A percentile compares a stretch with the other conserved stretches of the same genome.
phyloP scores from a whole-genome alignment of 2,888 invertebrate species.

The Abrostola tripartita region DNA sequence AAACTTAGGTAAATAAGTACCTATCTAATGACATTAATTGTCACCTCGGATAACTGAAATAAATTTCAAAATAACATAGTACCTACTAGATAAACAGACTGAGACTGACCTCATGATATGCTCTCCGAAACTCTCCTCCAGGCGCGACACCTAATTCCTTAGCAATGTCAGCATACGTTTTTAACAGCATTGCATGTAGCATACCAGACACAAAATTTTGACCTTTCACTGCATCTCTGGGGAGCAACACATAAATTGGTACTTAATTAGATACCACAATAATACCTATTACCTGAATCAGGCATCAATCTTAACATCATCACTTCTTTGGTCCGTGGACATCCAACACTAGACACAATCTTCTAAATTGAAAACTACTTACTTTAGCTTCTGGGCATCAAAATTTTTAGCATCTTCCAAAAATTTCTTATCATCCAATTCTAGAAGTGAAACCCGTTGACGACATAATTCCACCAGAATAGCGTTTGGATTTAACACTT shows the following conservation, averaged over 20 bases:
- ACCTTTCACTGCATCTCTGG: constrained; percentile 80
- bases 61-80: too few species aligned
- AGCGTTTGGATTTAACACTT: constrained; percentile 77
- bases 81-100: neutral
- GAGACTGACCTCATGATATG: constrained; percentile 79
- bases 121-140: constrained; percentile 83
- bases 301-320: too few species aligned
- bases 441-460: constrained; percentile 81
- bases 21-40: too few species aligned
- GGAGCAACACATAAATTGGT: neutral
- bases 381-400: constrained; percentile 80
- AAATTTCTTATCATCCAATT: constrained; percentile 83
- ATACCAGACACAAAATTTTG: constrained; percentile 82
- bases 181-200: constrained; percentile 83
- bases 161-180: constrained; percentile 84
- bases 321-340: too few species aligned
- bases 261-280: neutral
- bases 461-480: constrained; percentile 83
- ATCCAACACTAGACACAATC: too few species aligned
- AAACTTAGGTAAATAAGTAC: neutral
- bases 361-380: constrained; percentile 59
- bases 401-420: constrained; percentile 84
- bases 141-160: constrained; percentile 84
- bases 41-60: too few species aligned
- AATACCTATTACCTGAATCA: neutral